Evolutionary conservation across 64 coral and sea anemone species (phyloP).

Genomic region (Acropora yongei): DNA sequence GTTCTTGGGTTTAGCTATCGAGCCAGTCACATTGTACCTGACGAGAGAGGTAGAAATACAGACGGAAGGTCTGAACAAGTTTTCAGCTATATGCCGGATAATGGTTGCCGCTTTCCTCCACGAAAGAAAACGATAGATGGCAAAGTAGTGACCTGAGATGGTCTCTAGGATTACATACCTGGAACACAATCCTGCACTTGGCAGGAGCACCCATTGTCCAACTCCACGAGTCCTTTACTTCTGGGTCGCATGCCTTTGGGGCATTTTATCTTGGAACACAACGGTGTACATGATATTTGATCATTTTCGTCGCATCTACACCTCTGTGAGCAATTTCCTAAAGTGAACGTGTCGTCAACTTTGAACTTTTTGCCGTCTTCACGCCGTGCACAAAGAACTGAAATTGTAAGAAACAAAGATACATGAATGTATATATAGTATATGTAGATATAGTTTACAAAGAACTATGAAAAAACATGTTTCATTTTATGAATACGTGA

Average conservation of each 20-base stretch:
- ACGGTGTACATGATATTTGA: constrained; percentile 23
- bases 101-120: no score
- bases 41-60: no score
- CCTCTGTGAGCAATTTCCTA: constrained; percentile 24
- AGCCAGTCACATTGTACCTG: no score
- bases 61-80: no score
- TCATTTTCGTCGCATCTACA: constrained; percentile 63
- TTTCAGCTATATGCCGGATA: no score
- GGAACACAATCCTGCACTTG: constrained; percentile 29
- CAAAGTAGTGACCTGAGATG: not conserved
- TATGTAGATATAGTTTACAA: not conserved
- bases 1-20: no score
- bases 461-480: not conserved
- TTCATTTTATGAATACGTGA: no score
- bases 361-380: constrained; percentile 25
- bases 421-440: no score
- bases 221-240: not conserved
- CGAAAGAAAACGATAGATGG: no score
- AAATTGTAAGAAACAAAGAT: not conserved
- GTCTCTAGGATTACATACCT: not conserved
- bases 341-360: constrained; percentile 50
- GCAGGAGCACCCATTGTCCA: not conserved
- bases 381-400: constrained; percentile 29
- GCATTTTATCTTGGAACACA: constrained; percentile 41
- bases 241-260: constrained; percentile 33